phyloP scores from a whole-genome alignment of 2,888 invertebrate species.

The Eilema sororculum region DNA sequence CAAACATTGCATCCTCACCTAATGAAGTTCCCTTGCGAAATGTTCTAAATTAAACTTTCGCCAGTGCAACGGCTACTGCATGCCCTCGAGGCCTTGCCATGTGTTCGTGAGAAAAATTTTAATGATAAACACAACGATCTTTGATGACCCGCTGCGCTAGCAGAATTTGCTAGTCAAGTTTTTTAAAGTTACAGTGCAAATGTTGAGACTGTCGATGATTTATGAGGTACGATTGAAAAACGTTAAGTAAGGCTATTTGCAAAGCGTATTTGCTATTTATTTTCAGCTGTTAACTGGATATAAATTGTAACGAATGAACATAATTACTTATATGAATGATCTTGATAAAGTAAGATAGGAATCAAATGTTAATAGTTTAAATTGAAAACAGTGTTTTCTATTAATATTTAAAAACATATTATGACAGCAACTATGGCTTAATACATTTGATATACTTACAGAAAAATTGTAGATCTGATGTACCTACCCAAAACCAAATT shows the following conservation, averaged over 20 bases:
- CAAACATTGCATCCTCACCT: constrained; percentile 47
- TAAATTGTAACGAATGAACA: not conserved
- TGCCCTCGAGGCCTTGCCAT: constrained; percentile 60
- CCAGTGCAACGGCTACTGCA: constrained; percentile 56
- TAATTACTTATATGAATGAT: not conserved
- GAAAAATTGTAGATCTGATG: too few species aligned
- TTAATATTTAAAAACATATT: not conserved
- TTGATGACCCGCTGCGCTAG: constrained; percentile 68
- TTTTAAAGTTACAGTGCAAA: constrained; percentile 42
- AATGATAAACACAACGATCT: constrained; percentile 71
- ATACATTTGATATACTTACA: too few species aligned
- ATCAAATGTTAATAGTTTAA: not conserved
- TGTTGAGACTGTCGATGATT: constrained; percentile 18
- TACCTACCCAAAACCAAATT: too few species aligned
- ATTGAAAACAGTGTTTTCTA: not conserved
- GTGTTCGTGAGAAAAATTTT: constrained; percentile 79
- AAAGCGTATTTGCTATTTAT: not conserved
- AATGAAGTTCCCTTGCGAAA: constrained; percentile 50
- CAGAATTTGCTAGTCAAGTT: constrained; percentile 36
- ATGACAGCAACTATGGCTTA: too few species aligned
- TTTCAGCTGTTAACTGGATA: not conserved
- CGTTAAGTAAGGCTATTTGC: not conserved
- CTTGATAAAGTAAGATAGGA: not conserved
- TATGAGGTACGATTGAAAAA: constrained; percentile 12
- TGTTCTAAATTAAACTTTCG: constrained; percentile 52